A percentile compares a stretch with the other conserved stretches of the same genome.
Evolutionary conservation across 2,797 vertebrate species (phyloP).

Genomic region (Amblyopsis hoosieri): DNA sequence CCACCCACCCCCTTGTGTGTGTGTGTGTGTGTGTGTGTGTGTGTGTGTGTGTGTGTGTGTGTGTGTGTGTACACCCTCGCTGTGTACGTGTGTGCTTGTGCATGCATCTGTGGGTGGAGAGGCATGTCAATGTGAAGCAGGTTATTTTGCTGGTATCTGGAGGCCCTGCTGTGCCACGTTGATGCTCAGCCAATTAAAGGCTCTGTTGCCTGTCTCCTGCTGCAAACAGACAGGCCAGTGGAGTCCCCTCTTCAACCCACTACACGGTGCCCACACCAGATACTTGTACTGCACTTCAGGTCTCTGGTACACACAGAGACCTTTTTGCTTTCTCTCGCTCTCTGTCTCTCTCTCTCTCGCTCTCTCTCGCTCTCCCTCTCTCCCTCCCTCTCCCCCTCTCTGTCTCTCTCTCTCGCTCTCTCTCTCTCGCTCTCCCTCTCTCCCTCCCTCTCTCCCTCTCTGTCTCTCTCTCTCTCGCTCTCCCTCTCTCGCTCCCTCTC

Average conservation of each 20-base stretch:
- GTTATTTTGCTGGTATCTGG: conserved; percentile 33
- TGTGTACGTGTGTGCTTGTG: not conserved
- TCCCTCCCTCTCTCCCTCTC: no score
- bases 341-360: not conserved
- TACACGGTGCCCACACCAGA: conserved; percentile 12
- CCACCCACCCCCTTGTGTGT: no score
- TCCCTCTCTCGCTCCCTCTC: no score
- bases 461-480: no score
- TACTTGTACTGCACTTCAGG: conserved; percentile 10
- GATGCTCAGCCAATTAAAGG: conserved; percentile 61
- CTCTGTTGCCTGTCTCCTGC: conserved; percentile 41
- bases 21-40: not conserved
- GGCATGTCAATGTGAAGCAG: conserved; percentile 18
- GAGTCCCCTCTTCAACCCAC: conserved; percentile 11
- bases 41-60: no score
- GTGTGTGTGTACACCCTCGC: not conserved
- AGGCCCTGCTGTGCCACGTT: conserved; percentile 46
- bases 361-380: not conserved
- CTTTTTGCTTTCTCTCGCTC: not conserved
- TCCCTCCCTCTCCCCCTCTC: no score
- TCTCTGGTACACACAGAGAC: not conserved
- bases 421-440: conserved; percentile 5
- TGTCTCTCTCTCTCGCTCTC: no score
- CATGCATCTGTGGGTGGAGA: not conserved
- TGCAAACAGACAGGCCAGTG: conserved; percentile 33